Percentiles rank a stretch among this genome's conserved stretches.
Evolutionary conservation across 53 echinoderm and acorn worm genomes (phyloP).

Genomic region (Arbacia lixula): DNA sequence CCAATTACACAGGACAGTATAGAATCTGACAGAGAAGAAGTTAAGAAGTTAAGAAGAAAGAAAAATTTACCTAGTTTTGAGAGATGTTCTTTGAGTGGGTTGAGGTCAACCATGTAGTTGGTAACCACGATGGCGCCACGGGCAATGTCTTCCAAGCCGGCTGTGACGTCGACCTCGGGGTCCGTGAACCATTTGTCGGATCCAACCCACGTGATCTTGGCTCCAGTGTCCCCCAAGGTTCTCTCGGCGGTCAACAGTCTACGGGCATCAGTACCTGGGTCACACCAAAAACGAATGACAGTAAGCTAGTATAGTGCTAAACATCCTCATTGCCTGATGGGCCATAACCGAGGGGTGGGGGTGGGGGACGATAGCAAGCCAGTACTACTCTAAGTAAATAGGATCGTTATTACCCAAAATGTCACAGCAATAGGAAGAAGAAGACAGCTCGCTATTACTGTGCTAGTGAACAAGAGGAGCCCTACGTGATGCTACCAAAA

Average conservation of each 20-base stretch:
- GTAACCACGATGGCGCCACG: conserved; percentile 63
- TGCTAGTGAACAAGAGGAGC: no score
- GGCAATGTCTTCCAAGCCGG: conserved; percentile 57
- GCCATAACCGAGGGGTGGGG: no score
- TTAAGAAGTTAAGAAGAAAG: no score
- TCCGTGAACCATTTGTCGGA: conserved; percentile 70
- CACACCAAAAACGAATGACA: not conserved
- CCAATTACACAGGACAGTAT: no score
- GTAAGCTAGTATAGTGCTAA: not conserved
- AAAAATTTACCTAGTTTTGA: conserved; percentile 38
- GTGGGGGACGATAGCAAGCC: no score
- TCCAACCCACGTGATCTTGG: conserved; percentile 71
- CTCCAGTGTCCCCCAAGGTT: conserved; percentile 13
- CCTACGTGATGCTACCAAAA: no score
- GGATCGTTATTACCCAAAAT: no score
- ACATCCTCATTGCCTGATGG: no score
- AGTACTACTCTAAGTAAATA: no score
- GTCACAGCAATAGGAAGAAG: no score
- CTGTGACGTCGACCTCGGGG: conserved; percentile 43
- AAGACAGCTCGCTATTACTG: no score
- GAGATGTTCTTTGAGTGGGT: conserved; percentile 59
- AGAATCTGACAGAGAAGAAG: no score
- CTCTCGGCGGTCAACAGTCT: conserved; percentile 58
- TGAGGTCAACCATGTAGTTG: conserved; percentile 40
- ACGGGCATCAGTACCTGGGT: conserved; percentile 62